These are phyloP conservation scores for Sesamia inferens DNA, from an alignment of 2,888 invertebrate species.

Conservation along the genomic window DNA sequence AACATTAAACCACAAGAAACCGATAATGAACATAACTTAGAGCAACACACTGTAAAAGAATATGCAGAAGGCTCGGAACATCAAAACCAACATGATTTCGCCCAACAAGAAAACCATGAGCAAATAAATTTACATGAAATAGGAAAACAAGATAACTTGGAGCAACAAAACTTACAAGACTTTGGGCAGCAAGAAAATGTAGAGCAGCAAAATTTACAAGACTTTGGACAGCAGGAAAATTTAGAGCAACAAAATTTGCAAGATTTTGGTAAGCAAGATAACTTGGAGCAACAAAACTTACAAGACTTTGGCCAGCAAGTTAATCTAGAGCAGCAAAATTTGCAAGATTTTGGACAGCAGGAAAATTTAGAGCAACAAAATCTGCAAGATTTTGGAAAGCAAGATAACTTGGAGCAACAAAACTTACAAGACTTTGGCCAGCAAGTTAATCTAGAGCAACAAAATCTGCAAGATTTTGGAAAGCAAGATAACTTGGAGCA, in stretches of 20 bases:
- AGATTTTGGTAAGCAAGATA: conserved; percentile 13
- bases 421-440: conserved; percentile 10
- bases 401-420: conserved; percentile 20
- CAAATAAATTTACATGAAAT: conserved; percentile 51
- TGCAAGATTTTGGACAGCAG: conserved; percentile 42
- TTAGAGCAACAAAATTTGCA: conserved; percentile 21
- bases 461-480: conserved; percentile 45
- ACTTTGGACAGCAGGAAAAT: conserved; percentile 4
- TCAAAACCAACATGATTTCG: conserved; percentile 30
- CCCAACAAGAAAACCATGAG: conserved; percentile 37
- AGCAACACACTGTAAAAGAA: conserved; percentile 30
- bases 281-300: conserved; percentile 21
- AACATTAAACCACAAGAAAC: conserved; percentile 32
- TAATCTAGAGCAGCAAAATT: conserved; percentile 35
- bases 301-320: conserved; percentile 14
- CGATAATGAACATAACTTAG: conserved; percentile 24
- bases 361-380: conserved; percentile 50
- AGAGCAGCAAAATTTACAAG: conserved; percentile 9
- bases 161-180: conserved; percentile 32
- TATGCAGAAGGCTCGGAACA: conserved; percentile 12
- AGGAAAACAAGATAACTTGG: conserved; percentile 42
- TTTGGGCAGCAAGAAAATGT: conserved; percentile 39
- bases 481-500: conserved; percentile 46
- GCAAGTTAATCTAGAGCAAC: conserved; percentile 20
- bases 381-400: conserved; percentile 9